Evolutionary conservation across 2,888 invertebrate species (phyloP), one percentile per base, ranked within the genome.

Genomic region (Cataglyphis albicans): DNA sequence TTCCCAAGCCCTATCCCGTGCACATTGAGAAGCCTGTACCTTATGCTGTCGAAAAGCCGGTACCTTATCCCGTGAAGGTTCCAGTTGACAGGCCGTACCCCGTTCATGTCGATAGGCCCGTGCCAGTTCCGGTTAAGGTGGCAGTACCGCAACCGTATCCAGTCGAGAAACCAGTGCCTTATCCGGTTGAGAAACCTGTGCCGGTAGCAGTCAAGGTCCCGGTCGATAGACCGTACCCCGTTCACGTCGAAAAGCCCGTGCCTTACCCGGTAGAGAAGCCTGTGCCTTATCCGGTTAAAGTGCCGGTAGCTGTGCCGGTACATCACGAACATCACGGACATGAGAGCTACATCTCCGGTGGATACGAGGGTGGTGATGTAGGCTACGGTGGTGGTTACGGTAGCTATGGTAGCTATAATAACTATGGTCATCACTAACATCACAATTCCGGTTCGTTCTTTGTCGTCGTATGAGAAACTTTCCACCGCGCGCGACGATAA

Each of bases 281-380:
- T 91, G 95, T 97, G 12, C 97, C 97, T n/a, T 95, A 95, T 90
- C 96, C 97, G 86, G 97, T 97, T 29, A 96, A 96, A 92, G 96
- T 97, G 48, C 96, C 96, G 86, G 95, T 95, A 32, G 96, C 96
- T 0, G 96, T 96, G 92, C 96, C 97, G 75, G 96, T 97, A 0
- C 90, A 87, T 18, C 84, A 87, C 12, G 84, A 87, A 61, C 88
- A 90, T 44, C 83, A 85, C 29, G 64, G 35, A 32, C 84, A 89
- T 67, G 83, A 84, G 48, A 86, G 74, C 4, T 68, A 82, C 41
- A 41, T 38, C 44, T 1, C 18, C 74, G 90, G 84, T 38, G 67
- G 84, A 61, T 70, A 82, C 81, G 85, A 80, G 15, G 82, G 65
- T 65, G 15, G 29, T 29, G 84, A 73, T 68, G 41, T 70, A 29